Evolutionary conservation across 2,797 vertebrate species (phyloP).

Genomic region (Arrhamphus sclerolepis): DNA sequence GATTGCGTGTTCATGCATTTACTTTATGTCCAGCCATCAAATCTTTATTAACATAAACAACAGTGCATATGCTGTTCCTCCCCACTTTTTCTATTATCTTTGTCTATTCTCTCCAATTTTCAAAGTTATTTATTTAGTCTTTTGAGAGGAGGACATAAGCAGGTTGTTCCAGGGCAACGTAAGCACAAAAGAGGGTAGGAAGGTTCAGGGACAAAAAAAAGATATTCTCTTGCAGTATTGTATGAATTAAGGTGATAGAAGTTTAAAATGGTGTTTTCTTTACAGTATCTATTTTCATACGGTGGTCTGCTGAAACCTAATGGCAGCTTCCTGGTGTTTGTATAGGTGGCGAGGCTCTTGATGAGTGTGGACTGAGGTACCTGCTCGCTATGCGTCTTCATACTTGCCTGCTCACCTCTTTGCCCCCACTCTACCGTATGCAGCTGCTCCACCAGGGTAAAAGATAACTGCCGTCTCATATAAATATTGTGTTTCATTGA

Average conservation of each 20-base stretch:
- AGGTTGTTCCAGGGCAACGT: conserved; percentile 75
- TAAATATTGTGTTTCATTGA: too few relatives aligned
- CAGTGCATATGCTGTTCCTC: conserved; percentile 29
- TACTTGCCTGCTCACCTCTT: conserved; percentile 94
- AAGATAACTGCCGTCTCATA: conserved; percentile 35
- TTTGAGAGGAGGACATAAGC: conserved; percentile 68
- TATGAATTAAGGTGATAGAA: conserved; percentile 46
- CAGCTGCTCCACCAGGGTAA: conserved; percentile 99
- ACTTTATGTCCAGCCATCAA: conserved; percentile 56
- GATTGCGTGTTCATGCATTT: conserved; percentile 54
- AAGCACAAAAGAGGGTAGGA: conserved; percentile 63
- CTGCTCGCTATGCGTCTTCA: conserved; percentile 96
- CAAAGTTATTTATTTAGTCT: conserved; percentile 80
- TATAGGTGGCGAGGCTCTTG: conserved; percentile 93
- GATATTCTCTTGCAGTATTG: conserved; percentile 28
- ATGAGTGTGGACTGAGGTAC: conserved; percentile 96
- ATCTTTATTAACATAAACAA: conserved; percentile 57
- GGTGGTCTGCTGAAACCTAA: not conserved
- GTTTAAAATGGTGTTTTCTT: conserved; percentile 17
- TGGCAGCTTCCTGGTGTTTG: conserved; percentile 20
- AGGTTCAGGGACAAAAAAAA: conserved; percentile 71
- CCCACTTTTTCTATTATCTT: conserved; percentile 45
- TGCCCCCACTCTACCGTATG: conserved; percentile 94
- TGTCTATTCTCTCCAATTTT: conserved; percentile 51
- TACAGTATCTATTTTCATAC: conserved; percentile 10